A percentile compares a stretch with the other conserved stretches of the same genome.
Evolutionary conservation across 2,113 vertebrate species (phyloP).

Genomic region (Scomber colias): DNA sequence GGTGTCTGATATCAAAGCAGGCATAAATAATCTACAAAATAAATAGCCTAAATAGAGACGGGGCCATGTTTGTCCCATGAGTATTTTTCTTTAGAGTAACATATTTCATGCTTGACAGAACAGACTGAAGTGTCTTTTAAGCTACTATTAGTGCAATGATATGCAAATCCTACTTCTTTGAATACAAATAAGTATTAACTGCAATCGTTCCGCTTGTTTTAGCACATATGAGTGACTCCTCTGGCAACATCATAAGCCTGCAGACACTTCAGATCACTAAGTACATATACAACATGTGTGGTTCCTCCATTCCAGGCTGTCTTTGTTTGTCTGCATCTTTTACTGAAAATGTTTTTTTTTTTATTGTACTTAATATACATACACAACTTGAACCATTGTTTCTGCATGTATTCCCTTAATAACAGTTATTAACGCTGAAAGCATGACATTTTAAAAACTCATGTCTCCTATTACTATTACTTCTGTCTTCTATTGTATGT

Average conservation of each 20-base stretch:
- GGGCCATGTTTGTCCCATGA: constrained; percentile 6
- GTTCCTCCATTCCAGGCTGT: too few species aligned
- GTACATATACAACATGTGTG: neutral
- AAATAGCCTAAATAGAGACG: neutral
- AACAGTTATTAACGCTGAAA: neutral
- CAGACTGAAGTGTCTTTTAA: constrained; percentile 17
- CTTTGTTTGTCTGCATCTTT: neutral
- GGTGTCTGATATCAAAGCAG: neutral
- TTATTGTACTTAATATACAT: neutral
- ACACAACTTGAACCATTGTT: neutral
- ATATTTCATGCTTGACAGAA: constrained; percentile 42
- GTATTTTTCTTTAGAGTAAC: constrained; percentile 23
- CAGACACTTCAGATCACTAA: constrained; percentile 21
- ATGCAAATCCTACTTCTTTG: constrained; percentile 60
- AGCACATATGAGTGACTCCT: constrained; percentile 8
- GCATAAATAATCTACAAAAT: neutral
- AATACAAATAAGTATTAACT: constrained; percentile 58
- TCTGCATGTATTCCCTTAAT: neutral
- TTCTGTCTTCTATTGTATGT: neutral
- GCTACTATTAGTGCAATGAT: constrained; percentile 40
- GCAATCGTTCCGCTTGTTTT: constrained; percentile 35
- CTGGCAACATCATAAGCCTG: constrained; percentile 9
- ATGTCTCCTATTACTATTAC: neutral
- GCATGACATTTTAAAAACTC: neutral
- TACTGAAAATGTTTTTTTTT: neutral